Percentiles rank a stretch among this genome's conserved stretches.
These are phyloP conservation scores for Trididemnum clinides DNA, from an alignment of 23 tunicate species.

Conservation along the genomic window DNA sequence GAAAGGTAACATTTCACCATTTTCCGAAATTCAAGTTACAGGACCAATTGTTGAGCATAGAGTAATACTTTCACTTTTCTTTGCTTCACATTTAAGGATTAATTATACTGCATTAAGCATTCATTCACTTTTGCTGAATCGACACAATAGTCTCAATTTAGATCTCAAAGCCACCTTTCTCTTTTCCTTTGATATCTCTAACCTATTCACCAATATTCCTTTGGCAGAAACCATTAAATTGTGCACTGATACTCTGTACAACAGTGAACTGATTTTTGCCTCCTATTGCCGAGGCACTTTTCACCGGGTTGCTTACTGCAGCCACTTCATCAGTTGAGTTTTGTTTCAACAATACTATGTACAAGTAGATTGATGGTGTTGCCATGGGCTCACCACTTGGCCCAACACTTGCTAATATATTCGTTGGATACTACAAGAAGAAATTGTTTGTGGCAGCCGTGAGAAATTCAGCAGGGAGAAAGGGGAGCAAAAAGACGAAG, in stretches of 20 bases:
- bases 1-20: no score
- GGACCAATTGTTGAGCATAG: no score
- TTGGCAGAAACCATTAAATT: background rate
- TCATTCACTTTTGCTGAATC: background rate
- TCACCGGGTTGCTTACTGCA: no score
- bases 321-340: background rate
- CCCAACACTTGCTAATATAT: background rate
- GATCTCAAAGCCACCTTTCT: background rate
- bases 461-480: no score
- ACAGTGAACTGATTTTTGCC: background rate
- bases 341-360: background rate
- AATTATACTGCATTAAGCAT: background rate
- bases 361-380: background rate
- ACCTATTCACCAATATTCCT: background rate
- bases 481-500: no score
- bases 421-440: background rate
- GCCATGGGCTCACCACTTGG: background rate
- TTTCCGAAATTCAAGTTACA: no score
- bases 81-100: no score
- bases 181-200: background rate
- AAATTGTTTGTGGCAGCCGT: no score
- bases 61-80: no score
- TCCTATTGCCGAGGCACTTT: no score
- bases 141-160: background rate
- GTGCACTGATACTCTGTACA: background rate